Evolutionary conservation across 2,113 vertebrate genomes (phyloP).

Genomic region (Nothocercus nigrocapillus): DNA sequence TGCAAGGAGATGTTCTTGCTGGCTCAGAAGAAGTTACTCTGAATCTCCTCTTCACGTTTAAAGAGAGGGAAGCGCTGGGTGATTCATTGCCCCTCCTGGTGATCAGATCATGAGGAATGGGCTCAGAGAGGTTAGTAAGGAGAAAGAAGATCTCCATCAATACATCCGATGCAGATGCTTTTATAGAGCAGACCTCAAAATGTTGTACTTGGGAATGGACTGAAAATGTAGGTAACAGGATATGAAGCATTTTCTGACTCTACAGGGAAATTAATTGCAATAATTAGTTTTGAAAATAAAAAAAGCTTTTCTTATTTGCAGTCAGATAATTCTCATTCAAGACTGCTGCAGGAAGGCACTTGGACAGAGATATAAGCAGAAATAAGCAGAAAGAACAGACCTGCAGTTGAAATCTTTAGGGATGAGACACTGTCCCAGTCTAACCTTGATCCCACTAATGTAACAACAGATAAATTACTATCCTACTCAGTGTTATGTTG

Average conservation of each 20-base stretch:
- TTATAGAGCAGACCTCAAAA: neutral
- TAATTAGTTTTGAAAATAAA: neutral
- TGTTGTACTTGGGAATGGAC: neutral
- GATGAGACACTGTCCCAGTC: neutral
- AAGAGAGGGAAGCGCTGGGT: neutral
- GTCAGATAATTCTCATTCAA: accelerated
- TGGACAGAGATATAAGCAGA: neutral
- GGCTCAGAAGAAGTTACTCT: neutral
- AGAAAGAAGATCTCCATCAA: neutral
- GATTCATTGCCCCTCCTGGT: neutral
- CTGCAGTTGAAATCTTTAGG: neutral
- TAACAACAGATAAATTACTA: neutral
- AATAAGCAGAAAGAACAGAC: neutral
- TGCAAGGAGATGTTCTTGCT: neutral
- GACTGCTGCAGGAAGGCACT: neutral
- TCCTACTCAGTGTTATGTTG: neutral
- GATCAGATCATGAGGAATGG: neutral
- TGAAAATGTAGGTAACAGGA: neutral
- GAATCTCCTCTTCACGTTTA: neutral
- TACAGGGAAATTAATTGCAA: neutral
- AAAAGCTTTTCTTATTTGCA: neutral
- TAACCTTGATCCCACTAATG: neutral
- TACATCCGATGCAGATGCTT: neutral
- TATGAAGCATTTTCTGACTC: neutral
- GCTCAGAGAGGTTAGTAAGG: neutral